These are phyloP conservation scores for Tetragonisca angustula DNA, from an alignment of 2,888 invertebrate species.

Conservation along the genomic window DNA sequence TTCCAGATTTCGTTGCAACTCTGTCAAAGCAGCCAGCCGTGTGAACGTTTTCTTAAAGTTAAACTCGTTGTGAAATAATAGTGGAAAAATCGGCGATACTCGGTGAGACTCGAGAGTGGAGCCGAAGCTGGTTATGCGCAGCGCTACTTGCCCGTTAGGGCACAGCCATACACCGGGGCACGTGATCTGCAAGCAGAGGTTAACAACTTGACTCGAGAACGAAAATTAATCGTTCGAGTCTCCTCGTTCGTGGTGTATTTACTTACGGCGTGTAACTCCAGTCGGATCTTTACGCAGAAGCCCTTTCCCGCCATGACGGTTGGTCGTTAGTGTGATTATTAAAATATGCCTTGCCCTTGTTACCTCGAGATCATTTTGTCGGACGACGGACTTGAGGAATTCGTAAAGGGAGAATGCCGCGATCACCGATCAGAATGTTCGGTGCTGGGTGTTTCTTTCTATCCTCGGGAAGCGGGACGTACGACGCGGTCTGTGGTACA, in stretches of 20 bases:
- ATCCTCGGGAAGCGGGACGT: not conserved
- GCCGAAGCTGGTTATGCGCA: constrained; percentile 89
- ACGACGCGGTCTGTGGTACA: not conserved
- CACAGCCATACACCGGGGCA: constrained; percentile 95
- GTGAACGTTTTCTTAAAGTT: constrained; percentile 87
- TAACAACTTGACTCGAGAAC: too few relatives aligned
- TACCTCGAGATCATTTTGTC: not conserved
- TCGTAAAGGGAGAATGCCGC: not conserved
- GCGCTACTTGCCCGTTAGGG: constrained; percentile 90
- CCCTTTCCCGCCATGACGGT: constrained; percentile 78
- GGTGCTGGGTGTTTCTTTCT: too few relatives aligned
- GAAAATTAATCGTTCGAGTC: too few relatives aligned
- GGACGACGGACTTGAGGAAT: too few relatives aligned
- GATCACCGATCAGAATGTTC: not conserved
- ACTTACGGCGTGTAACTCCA: constrained; percentile 82
- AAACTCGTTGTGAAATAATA: constrained; percentile 89
- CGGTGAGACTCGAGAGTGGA: constrained; percentile 89
- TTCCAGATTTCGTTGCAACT: constrained; percentile 85
- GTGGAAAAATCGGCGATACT: constrained; percentile 89
- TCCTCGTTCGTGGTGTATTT: not conserved
- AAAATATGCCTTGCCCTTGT: not conserved
- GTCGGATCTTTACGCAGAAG: constrained; percentile 79
- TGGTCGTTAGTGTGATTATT: not conserved
- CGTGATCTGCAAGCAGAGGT: constrained; percentile 86
- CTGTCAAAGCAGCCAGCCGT: constrained; percentile 83